A percentile compares a stretch with the other conserved stretches of the same genome.
These are phyloP conservation scores for Betta splendens DNA, from an alignment of 2,797 vertebrate species.

Conservation along the genomic window DNA sequence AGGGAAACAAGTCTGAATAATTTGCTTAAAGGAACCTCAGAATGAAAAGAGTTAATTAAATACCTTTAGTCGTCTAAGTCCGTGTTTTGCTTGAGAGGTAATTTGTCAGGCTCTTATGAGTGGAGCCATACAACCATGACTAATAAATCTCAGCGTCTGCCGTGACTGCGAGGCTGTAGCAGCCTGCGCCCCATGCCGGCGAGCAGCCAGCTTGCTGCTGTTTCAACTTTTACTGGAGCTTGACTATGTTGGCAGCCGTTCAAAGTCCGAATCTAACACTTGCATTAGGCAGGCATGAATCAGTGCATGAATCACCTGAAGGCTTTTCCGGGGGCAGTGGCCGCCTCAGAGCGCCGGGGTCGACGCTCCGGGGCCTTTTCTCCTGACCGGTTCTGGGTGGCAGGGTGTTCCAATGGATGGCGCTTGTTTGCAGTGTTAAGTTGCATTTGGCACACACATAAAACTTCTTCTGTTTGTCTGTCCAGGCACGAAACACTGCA, in stretches of 20 bases:
- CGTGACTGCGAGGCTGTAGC: slow-evolving; percentile 47
- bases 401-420: slow-evolving; percentile 69
- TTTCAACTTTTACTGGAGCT: slow-evolving; percentile 65
- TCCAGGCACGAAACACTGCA: slow-evolving; percentile 77
- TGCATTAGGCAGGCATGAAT: slow-evolving; percentile 38
- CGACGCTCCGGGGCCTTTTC: slow-evolving; percentile 49
- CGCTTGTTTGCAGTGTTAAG: slow-evolving; percentile 79
- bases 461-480: slow-evolving; percentile 79
- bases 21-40: slow-evolving; percentile 9
- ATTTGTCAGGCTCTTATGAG: slow-evolving; percentile 62
- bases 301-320: slow-evolving; percentile 52
- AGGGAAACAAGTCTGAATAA: slow-evolving; percentile 3
- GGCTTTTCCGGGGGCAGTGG: slow-evolving; percentile 43
- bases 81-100: slow-evolving; percentile 47
- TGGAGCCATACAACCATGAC: slow-evolving; percentile 51
- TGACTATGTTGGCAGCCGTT: slow-evolving; percentile 69
- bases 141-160: slow-evolving; percentile 62
- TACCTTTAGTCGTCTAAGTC: slow-evolving; percentile 18
- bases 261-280: slow-evolving; percentile 61
- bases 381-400: slow-evolving; percentile 55
- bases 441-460: slow-evolving; percentile 77
- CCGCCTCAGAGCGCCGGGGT: slow-evolving; percentile 32
- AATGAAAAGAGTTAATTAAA: slow-evolving; percentile 25
- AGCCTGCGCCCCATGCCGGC: slow-evolving; percentile 45
- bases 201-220: slow-evolving; percentile 50